Evolutionary conservation across 2,113 vertebrate species (phyloP).

Genomic region (Nothoprocta perdicaria): DNA sequence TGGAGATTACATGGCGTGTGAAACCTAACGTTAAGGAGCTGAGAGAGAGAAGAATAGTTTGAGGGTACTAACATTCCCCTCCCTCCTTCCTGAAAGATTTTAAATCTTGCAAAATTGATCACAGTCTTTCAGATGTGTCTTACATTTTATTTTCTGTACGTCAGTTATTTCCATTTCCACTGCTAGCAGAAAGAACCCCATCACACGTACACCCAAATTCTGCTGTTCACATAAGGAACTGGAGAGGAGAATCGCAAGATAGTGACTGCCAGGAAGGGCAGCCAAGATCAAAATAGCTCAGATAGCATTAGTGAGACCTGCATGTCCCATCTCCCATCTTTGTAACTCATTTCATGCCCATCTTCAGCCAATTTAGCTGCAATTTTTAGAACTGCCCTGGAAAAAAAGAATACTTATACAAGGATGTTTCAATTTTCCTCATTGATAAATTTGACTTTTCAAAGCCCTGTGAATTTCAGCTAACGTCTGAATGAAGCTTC

Average conservation of each 20-base stretch:
- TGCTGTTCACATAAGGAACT: background rate
- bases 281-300: background rate
- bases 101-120: conserved; percentile 14
- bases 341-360: background rate
- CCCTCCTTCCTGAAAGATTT: background rate
- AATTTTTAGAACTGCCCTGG: background rate
- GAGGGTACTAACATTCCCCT: background rate
- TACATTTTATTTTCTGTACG: background rate
- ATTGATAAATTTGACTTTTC: background rate
- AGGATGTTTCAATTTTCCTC: background rate
- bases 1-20: background rate
- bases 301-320: background rate
- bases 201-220: background rate
- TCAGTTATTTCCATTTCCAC: background rate
- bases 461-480: background rate
- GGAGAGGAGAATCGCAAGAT: background rate
- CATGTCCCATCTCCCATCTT: background rate
- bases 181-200: background rate
- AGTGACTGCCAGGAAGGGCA: conserved; percentile 2
- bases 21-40: background rate
- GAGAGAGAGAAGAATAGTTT: background rate
- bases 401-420: background rate
- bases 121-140: background rate
- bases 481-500: conserved; percentile 1
- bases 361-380: background rate